Base-by-base conservation (phyloP, 2,113 vertebrate species). In the Sebastes fasciatus region DNA sequence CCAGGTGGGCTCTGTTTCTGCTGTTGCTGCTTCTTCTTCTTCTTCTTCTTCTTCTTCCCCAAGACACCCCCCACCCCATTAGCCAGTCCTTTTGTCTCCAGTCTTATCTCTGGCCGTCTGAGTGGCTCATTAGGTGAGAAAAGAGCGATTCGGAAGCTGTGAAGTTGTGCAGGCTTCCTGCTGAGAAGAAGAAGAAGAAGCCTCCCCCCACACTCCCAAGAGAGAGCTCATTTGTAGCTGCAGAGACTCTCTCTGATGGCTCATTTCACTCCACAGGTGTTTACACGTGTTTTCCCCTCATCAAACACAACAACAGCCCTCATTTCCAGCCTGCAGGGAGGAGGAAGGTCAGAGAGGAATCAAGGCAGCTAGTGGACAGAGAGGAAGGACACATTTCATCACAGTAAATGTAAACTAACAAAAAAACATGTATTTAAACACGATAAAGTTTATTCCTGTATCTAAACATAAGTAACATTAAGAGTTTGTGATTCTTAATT, bases 91-190 rank as follows among this genome's bases (percentile, higher is more conserved):
- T 87, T 89, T 93, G 92, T 91, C 61, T 75, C 7, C 45, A 0
- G 40, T 51, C 79, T 90, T 76, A 91, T 92, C 91, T 42, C 69
- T 69, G 69, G 70, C 69, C 40, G 48, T 43, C 66, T 54, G 73
- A 64, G 46, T 61, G 65, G 64, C 78, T 90, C 86, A 72, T 91
- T 85, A 91, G 86, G 92, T 91, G 80, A 85, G 86, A 88, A 90
- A 81, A 77, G 69, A 51, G 14, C 52, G 51, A 84, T 73, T 82
- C 76, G 72, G 90, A 91, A 91, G 89, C 90, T 54, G 79, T 76
- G 77, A 70, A 78, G 80, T 21, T 7, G 84, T 17, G 54, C 72
- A 10, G 82, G n/a, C 84, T 16, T 6, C 90, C 91, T 74, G 80
- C 90, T 12, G 87, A 42, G 26, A 26, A 26, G 26, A 26, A 26